These are phyloP conservation scores for Calyptomena viridis DNA, from an alignment of 2,113 vertebrate genomes.

Conservation along the genomic window DNA sequence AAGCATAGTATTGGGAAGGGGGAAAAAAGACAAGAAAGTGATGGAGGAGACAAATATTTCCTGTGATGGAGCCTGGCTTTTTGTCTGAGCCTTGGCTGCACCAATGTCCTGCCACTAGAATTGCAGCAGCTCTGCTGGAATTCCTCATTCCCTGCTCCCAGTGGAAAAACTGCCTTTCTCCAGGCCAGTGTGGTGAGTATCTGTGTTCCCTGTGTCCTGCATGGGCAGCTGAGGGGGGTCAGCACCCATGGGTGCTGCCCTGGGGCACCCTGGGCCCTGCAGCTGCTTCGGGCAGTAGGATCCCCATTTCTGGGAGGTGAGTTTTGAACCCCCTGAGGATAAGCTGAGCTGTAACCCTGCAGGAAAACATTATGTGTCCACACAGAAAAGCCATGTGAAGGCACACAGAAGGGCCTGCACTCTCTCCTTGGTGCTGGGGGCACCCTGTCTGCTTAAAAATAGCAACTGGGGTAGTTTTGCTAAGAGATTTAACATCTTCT, in stretches of 20 bases:
- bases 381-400: background rate
- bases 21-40: background rate
- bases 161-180: background rate
- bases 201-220: background rate
- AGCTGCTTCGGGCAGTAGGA: background rate
- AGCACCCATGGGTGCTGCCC: background rate
- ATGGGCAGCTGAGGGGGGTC: background rate
- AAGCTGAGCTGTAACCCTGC: background rate
- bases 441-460: background rate
- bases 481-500: slow-evolving; percentile 3
- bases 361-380: background rate
- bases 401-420: background rate
- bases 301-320: background rate
- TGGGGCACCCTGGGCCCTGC: background rate
- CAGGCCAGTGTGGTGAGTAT: background rate
- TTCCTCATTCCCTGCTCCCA: rapidly evolving
- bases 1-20: background rate
- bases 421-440: background rate
- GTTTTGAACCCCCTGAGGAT: background rate
- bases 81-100: background rate
- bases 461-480: background rate
- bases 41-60: background rate
- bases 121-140: background rate
- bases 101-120: background rate
- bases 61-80: background rate